Percentiles rank a stretch among this genome's conserved stretches.
Conservation (phyloP, 2,113 vertebrate genomes). For the Syrmaticus mikado region DNA sequence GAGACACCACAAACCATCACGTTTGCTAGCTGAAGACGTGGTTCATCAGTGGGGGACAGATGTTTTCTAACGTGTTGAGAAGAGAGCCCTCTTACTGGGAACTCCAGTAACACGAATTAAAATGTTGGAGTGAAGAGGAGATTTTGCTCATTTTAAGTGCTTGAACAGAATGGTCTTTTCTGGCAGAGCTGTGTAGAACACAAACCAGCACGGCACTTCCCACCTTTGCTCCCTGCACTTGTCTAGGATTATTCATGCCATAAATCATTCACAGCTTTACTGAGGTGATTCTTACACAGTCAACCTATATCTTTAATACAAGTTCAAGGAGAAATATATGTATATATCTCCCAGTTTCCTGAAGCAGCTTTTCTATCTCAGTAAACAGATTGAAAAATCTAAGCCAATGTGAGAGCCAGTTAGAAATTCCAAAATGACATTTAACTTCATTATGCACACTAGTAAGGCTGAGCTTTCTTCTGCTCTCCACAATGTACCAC, state of each 20-base stretch:
- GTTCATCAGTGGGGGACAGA: neutral
- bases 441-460: neutral
- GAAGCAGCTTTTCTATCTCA: constrained; percentile 31
- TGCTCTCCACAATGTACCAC: neutral
- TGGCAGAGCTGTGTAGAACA: constrained; percentile 41
- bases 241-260: neutral
- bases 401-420: neutral
- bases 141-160: constrained; percentile 4
- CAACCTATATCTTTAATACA: constrained; percentile 16
- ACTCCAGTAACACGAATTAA: neutral
- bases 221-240: neutral
- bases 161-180: constrained; percentile 36
- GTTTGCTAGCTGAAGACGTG: neutral
- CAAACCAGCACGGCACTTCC: constrained; percentile 8
- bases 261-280: constrained; percentile 36
- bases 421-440: neutral
- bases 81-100: neutral
- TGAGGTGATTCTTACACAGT: constrained; percentile 7
- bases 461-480: neutral
- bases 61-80: neutral
- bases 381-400: neutral
- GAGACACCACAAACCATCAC: neutral
- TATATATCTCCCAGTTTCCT: neutral
- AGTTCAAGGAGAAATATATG: neutral
- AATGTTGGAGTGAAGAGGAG: neutral